Evolutionary conservation across 2,113 vertebrate genomes (phyloP), one percentile per base, ranked within the genome.

Genomic region (Xiphorhynchus elegans): DNA sequence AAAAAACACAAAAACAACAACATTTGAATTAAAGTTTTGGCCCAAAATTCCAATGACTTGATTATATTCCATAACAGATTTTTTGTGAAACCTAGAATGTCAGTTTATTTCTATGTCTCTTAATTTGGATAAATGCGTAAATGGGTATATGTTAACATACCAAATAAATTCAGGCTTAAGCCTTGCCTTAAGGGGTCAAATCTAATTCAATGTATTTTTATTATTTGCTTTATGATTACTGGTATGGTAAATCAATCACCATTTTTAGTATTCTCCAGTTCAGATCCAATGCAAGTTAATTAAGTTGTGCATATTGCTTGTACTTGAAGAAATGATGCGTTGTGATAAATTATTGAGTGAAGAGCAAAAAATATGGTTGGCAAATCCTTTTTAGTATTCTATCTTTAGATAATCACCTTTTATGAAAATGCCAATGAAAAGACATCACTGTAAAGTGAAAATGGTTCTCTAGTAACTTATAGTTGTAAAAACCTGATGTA

Each of bases 391-490:
- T 69, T 95, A 67, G 21, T 94, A 84, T 91, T 76, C 49, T 84
- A 8, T 92, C 55, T 96, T 93, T 77, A 62, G 64, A 35, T 95
- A 90, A 94, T 93, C 82, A 69, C 11, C 13, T 76, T 84, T 70
- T 80, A 89, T 91, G 87, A 96, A 97, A 89, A 90, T 86, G 26
- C 20, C 39, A 95, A 82, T 79, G 84, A 84, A 93, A 96, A 74
- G 33, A 66, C 17, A 42, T 77, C 82, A 80, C 53, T 73, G 17
- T 84, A 59, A 90, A 87, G 75, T 76, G 42, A 89, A 97, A 92
- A 90, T 67, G 92, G 25, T 37, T 68, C 76, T 92, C 60, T 90
- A 74, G 35, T 74, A 88, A 81, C 42, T 82, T 96, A 70, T 7
- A 95, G 13, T 62, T 86, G 37, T 53, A 82, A 95, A 92, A 40